phyloP scores from a whole-genome alignment of 2,888 invertebrate genomes.

The Poecilobothrus nobilitatus region DNA sequence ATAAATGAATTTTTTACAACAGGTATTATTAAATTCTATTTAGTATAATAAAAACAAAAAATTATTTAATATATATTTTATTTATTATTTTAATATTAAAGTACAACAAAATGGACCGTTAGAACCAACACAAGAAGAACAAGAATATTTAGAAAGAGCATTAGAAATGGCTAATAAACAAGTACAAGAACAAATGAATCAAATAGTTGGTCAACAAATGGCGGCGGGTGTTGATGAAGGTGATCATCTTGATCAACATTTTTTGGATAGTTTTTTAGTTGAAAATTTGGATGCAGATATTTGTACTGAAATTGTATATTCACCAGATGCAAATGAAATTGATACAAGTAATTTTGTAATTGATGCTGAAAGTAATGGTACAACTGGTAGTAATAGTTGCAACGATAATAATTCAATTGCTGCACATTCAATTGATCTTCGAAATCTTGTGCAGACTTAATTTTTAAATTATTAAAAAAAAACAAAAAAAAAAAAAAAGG shows the following conservation, averaged over 20 bases:
- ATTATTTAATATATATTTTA: neutral
- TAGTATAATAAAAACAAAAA: slow-evolving; percentile 9
- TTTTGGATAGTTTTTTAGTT: slow-evolving; percentile 40
- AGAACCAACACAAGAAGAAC: slow-evolving; percentile 68
- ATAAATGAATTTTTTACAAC: slow-evolving; percentile 73
- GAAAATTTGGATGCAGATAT: slow-evolving; percentile 33
- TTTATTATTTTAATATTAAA: slow-evolving; percentile 27
- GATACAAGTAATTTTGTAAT: slow-evolving; percentile 36
- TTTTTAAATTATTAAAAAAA: slow-evolving; percentile 24
- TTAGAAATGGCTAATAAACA: slow-evolving; percentile 69
- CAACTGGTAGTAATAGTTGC: slow-evolving; percentile 27
- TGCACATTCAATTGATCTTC: slow-evolving; percentile 31
- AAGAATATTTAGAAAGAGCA: slow-evolving; percentile 80
- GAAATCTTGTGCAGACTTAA: slow-evolving; percentile 40
- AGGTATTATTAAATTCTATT: slow-evolving; percentile 43
- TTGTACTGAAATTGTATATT: slow-evolving; percentile 33
- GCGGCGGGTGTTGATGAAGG: slow-evolving; percentile 36
- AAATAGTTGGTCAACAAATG: neutral
- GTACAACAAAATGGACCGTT: slow-evolving; percentile 64
- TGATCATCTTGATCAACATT: slow-evolving; percentile 31
- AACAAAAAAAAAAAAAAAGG: too few relatives aligned
- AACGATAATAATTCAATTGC: slow-evolving; percentile 17
- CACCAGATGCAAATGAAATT: slow-evolving; percentile 37
- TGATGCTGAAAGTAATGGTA: slow-evolving; percentile 31
- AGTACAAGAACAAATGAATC: slow-evolving; percentile 54